Base-by-base conservation (phyloP, 2,888 invertebrate genomes). In the Alentia gelatinosa region DNA sequence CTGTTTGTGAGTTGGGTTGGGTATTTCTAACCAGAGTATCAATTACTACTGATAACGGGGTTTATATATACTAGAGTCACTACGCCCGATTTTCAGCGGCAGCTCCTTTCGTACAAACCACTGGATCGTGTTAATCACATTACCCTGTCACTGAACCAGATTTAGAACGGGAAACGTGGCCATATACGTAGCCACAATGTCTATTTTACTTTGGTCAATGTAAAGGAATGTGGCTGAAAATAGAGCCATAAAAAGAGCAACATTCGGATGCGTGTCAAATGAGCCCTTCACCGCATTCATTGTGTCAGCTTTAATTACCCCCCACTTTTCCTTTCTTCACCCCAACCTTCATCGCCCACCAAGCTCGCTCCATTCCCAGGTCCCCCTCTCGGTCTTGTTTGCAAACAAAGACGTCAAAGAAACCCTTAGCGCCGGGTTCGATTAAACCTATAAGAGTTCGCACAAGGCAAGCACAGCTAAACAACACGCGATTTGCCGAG, bases 371-470 rank as follows among this genome's bases (percentile, higher is more conserved):
- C 12, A 35, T 5, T 47, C 86, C 42, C 86, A 47, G 47, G 26
- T 86, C 47, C 26, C 86, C 86, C 33, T 23, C 83, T 42, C 47
- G 42, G 47, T 26, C 47, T 47, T 86, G 86, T 47, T 86, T 86
- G 86, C 86, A 42, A 86, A 86, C 86, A 86, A 86, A 47, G 86
- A 86, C 19, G 86, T 86, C 86, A 86, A 86, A 86, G 83, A 39
- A 42, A 12, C 9, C 26, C n/a, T n/a, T 12, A 86, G 86, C 86
- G 30, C 86, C 30, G 7, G n/a, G 86, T 86, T 86, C 86, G 86
- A 86, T 86, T 86, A 86, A 30, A 47, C 86, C 30, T 19, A 50
- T 39, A 40, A 68, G 39, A 40, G 83, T 83, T 40, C 40, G 39
- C 83, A 83, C 83, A 83, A 39, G 40, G 83, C 40, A 37, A 83